Conservation (phyloP, 2,888 invertebrate species). For the Eupelmus urozonus region DNA sequence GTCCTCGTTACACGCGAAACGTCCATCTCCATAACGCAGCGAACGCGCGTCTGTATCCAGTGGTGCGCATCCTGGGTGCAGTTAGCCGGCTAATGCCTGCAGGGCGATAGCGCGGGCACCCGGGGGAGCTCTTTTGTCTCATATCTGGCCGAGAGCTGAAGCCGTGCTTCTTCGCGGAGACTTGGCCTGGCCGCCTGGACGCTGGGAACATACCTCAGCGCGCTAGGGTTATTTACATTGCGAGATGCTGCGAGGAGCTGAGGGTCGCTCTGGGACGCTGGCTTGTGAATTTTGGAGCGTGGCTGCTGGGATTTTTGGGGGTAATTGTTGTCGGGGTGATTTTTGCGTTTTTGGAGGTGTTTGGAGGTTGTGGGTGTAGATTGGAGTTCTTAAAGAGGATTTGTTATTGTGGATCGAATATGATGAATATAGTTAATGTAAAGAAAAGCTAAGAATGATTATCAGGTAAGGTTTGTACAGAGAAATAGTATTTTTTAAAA, state of each 20-base stretch:
- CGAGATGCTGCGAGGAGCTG: background rate
- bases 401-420: no score
- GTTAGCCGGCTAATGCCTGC: slow-evolving; percentile 10
- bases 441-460: no score
- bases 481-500: no score
- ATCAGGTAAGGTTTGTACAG: no score
- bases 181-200: no score
- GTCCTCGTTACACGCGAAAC: background rate
- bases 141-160: background rate
- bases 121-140: slow-evolving; percentile 40
- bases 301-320: no score
- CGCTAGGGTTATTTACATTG: slow-evolving; percentile 29
- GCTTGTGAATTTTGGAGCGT: background rate
- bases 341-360: no score
- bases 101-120: slow-evolving; percentile 20
- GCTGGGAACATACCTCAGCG: slow-evolving; percentile 4
- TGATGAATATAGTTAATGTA: no score
- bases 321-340: no score
- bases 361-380: no score
- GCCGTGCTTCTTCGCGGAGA: background rate
- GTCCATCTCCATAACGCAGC: background rate
- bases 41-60: background rate
- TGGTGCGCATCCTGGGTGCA: slow-evolving; percentile 14
- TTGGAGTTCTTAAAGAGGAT: no score
- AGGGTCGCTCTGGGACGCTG: slow-evolving; percentile 3